These are phyloP conservation scores for Plectropomus leopardus DNA, from an alignment of 2,113 vertebrate species.

Conservation along the genomic window DNA sequence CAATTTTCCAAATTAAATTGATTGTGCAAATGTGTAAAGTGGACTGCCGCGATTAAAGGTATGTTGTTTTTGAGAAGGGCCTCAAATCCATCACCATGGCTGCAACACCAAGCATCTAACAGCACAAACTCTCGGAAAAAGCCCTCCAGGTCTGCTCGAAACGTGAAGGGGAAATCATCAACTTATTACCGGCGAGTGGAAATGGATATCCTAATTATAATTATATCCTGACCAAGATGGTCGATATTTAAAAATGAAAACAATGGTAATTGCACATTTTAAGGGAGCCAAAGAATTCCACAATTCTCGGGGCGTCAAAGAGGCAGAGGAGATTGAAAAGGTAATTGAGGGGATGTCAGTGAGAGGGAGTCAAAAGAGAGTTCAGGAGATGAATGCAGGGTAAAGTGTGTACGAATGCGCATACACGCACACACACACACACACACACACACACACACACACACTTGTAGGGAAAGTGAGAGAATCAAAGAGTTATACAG, in stretches of 20 bases:
- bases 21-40: slow-evolving; percentile 72
- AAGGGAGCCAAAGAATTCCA: slow-evolving; percentile 45
- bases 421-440: not conserved
- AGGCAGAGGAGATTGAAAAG: slow-evolving; percentile 33
- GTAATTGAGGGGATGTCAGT: slow-evolving; percentile 43
- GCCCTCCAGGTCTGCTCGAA: slow-evolving; percentile 30
- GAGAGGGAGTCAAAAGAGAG: slow-evolving; percentile 43
- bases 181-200: slow-evolving; percentile 65
- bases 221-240: slow-evolving; percentile 68
- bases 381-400: slow-evolving; percentile 47
- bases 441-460: not conserved
- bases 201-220: slow-evolving; percentile 72
- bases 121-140: slow-evolving; percentile 59
- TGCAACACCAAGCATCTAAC: slow-evolving; percentile 13
- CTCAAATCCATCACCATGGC: slow-evolving; percentile 67
- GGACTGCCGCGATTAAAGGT: slow-evolving; percentile 61
- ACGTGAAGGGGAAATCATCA: slow-evolving; percentile 46
- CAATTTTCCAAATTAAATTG: slow-evolving; percentile 64
- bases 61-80: slow-evolving; percentile 67
- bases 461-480: slow-evolving; percentile 12
- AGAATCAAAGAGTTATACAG: slow-evolving; percentile 55
- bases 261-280: slow-evolving; percentile 62
- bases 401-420: slow-evolving; percentile 1
- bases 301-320: slow-evolving; percentile 39
- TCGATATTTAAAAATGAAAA: slow-evolving; percentile 70